Conservation (phyloP, 2,797 vertebrate species). For the Enteromius trimaculatus region DNA sequence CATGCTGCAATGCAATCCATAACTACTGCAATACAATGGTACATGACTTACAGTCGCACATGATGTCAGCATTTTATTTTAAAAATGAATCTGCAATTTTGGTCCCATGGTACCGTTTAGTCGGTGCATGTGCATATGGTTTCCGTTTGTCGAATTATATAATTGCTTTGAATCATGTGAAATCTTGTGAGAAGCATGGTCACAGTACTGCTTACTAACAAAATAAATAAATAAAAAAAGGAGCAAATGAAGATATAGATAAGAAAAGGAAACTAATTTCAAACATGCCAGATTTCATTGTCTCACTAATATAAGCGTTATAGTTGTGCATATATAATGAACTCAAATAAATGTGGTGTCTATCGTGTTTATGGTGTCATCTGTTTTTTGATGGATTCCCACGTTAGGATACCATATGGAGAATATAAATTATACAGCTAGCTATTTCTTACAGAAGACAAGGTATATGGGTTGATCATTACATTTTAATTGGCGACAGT, state of each 20-base stretch:
- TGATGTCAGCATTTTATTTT: too few relatives aligned
- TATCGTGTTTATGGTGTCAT: conserved; percentile 31
- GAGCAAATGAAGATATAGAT: not conserved
- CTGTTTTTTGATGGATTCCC: conserved; percentile 39
- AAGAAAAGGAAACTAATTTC: not conserved
- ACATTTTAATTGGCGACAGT: conserved; percentile 52
- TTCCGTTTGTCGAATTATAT: too few relatives aligned
- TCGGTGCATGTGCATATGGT: too few relatives aligned
- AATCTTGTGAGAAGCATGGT: not conserved
- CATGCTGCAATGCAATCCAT: too few relatives aligned
- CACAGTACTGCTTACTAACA: not conserved
- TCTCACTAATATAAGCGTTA: conserved; percentile 27
- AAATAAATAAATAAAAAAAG: too few relatives aligned
- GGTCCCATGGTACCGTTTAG: too few relatives aligned
- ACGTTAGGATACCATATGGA: conserved; percentile 29
- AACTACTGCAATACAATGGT: too few relatives aligned
- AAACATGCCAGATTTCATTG: conserved; percentile 3
- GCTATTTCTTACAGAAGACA: conserved; percentile 31
- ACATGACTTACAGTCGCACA: too few relatives aligned
- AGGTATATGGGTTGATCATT: conserved; percentile 48
- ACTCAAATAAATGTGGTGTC: conserved; percentile 36
- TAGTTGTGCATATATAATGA: conserved; percentile 27
- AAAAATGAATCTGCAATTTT: too few relatives aligned
- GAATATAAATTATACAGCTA: conserved; percentile 28
- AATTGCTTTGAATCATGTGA: too few relatives aligned